Conservation (phyloP, 2,113 vertebrate species). For the Pteruthius melanotis region DNA sequence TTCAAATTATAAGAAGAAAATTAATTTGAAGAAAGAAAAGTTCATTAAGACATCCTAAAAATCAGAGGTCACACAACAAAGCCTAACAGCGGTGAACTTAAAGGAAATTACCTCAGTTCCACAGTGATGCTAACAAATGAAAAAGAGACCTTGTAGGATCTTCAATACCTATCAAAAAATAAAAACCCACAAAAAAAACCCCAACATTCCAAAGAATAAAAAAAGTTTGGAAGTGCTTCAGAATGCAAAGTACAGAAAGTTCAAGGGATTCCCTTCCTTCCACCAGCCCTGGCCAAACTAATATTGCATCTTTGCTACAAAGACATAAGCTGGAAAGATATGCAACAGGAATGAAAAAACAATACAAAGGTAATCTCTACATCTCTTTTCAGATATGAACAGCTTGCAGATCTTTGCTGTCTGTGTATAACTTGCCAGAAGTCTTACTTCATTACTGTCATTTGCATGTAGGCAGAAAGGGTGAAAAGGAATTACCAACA, state of each 20-base stretch:
- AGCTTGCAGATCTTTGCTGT: not conserved
- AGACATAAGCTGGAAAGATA: not conserved
- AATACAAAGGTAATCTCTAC: not conserved
- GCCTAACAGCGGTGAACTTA: not conserved
- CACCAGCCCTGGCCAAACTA: not conserved
- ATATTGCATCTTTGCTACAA: not conserved
- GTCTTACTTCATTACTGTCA: not conserved
- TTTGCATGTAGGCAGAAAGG: not conserved
- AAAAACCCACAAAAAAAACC: not conserved
- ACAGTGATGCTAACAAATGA: not conserved
- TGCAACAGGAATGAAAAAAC: not conserved
- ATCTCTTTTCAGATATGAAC: not conserved
- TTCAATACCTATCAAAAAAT: not conserved
- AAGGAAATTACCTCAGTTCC: not conserved
- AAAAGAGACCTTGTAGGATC: not conserved
- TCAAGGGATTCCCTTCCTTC: not conserved
- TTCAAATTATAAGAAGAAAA: not conserved
- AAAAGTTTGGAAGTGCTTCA: not conserved
- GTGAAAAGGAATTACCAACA: not conserved
- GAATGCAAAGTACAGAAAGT: not conserved
- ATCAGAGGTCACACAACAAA: not conserved
- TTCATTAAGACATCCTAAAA: not conserved
- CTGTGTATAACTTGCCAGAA: not conserved
- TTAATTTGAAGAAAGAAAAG: not conserved
- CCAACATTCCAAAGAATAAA: not conserved